Evolutionary conservation across 2,797 vertebrate genomes (phyloP).

Genomic region (Discoglossus pictus): DNA sequence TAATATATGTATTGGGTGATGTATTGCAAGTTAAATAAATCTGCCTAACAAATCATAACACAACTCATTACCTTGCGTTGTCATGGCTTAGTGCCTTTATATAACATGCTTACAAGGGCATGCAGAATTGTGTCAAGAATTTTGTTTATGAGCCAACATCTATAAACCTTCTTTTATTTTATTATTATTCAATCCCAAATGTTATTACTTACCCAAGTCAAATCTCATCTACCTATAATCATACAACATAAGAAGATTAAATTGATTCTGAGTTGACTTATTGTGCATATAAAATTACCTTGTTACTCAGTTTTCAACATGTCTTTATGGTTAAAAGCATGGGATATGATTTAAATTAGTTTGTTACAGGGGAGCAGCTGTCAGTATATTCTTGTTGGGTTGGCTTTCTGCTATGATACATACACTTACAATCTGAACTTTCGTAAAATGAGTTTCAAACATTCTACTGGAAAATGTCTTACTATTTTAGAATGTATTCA

Average conservation of each 20-base stretch:
- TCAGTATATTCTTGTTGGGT: background rate
- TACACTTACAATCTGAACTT: constrained; percentile 3
- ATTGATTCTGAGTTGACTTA: constrained; percentile 16
- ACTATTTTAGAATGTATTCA: background rate
- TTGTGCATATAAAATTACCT: constrained; percentile 12
- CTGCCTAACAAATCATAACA: no score
- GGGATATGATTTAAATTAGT: constrained; percentile 1
- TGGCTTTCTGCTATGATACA: background rate
- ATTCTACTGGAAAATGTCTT: background rate
- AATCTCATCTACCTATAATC: constrained; percentile 9
- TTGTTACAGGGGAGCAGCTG: constrained; percentile 14
- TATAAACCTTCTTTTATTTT: background rate
- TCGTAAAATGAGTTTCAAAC: constrained; percentile 2
- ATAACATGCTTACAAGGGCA: background rate
- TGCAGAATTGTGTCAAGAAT: background rate
- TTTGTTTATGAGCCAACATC: constrained; percentile 2
- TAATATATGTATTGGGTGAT: no score
- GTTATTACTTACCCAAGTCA: constrained; percentile 11
- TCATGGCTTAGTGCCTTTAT: no score
- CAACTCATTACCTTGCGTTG: no score
- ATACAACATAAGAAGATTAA: constrained; percentile 11
- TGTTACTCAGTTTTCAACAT: constrained; percentile 9
- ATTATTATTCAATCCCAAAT: constrained; percentile 9
- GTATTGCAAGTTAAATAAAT: no score
- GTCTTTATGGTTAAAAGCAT: constrained; percentile 8